Evolutionary conservation across 2,797 vertebrate genomes (phyloP).

Genomic region (Falco concolor): DNA sequence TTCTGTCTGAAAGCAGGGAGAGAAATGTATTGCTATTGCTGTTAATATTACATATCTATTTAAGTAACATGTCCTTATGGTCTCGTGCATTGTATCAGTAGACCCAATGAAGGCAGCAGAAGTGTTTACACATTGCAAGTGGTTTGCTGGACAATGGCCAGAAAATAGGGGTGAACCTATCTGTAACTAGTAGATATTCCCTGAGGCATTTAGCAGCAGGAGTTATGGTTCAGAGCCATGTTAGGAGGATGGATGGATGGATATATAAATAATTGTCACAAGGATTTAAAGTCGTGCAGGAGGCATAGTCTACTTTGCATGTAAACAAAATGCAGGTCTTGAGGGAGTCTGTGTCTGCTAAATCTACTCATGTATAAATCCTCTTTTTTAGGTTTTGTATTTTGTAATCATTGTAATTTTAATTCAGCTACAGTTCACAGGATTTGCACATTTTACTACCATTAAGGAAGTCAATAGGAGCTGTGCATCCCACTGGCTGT

Average conservation of each 20-base stretch:
- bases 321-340: conserved; percentile 56
- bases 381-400: conserved; percentile 58
- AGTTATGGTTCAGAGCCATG: not conserved
- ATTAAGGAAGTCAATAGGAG: conserved; percentile 34
- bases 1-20: not conserved
- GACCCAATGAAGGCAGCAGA: not conserved
- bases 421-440: conserved; percentile 33
- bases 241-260: not conserved
- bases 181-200: not conserved
- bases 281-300: conserved; percentile 14
- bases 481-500: not conserved
- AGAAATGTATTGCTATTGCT: not conserved
- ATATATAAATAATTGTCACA: conserved; percentile 3
- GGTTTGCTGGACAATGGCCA: conserved; percentile 30
- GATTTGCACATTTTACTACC: conserved; percentile 47
- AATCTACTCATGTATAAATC: conserved; percentile 57
- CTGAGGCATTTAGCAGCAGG: not conserved
- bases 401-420: conserved; percentile 51
- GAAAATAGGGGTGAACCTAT: not conserved
- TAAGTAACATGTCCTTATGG: not conserved
- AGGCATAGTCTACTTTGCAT: conserved; percentile 9
- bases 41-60: not conserved
- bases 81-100: not conserved
- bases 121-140: not conserved
- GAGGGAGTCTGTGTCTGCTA: conserved; percentile 23